These are phyloP conservation scores for Semnornis frantzii DNA, from an alignment of 2,113 vertebrate species.

Conservation along the genomic window DNA sequence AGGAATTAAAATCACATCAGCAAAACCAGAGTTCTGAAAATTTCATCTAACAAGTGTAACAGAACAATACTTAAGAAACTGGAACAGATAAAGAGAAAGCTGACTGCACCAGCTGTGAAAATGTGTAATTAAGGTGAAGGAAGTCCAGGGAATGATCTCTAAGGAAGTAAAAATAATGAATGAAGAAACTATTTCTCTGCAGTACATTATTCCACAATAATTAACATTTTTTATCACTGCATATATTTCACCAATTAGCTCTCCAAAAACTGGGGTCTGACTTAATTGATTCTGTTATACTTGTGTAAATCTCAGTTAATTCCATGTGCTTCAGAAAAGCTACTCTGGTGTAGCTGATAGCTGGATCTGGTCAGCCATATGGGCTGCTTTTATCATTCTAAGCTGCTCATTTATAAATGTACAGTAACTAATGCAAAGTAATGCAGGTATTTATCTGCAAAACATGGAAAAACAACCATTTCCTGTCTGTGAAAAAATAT, in stretches of 20 bases:
- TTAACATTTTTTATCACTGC: conserved; percentile 36
- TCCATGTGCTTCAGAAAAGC: neutral
- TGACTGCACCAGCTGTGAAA: neutral
- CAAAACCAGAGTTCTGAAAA: neutral
- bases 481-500: neutral
- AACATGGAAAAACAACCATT: neutral
- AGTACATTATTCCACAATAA: conserved; percentile 37
- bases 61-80: neutral
- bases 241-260: conserved; percentile 45
- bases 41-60: neutral
- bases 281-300: conserved; percentile 42
- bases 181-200: conserved; percentile 35
- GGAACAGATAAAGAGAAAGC: neutral
- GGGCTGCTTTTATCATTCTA: neutral
- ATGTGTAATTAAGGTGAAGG: conserved; percentile 48
- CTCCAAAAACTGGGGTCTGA: neutral
- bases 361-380: neutral
- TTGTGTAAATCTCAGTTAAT: conserved; percentile 39
- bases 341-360: neutral
- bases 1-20: neutral
- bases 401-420: neutral
- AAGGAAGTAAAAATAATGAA: conserved; percentile 54
- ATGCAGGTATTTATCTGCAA: neutral
- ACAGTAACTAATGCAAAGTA: neutral
- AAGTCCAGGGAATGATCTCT: conserved; percentile 22